Conservation (phyloP, 1,140 invertebrate species). For the Rhynchophorus ferrugineus region DNA sequence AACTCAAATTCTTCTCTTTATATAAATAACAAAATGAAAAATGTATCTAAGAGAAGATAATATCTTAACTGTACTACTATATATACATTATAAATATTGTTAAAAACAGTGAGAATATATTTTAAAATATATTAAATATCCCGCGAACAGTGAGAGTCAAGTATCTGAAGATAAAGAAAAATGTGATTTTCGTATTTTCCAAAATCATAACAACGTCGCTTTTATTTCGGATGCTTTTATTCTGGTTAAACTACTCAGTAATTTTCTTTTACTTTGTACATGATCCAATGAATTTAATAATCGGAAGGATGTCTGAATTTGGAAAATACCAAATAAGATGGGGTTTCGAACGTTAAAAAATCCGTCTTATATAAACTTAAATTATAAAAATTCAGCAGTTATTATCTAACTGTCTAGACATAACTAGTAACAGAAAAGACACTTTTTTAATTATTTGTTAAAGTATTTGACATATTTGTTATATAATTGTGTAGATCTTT, state of each 20-base stretch:
- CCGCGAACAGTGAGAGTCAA: background rate
- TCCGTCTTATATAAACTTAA: background rate
- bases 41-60: too few relatives aligned
- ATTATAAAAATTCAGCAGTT: background rate
- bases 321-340: background rate
- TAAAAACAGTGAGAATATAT: background rate
- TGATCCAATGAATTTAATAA: too few relatives aligned
- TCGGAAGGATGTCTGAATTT: background rate
- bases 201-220: background rate
- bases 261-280: too few relatives aligned
- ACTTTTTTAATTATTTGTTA: background rate
- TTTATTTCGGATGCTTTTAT: too few relatives aligned
- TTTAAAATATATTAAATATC: background rate
- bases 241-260: too few relatives aligned
- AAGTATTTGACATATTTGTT: background rate
- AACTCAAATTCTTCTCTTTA: too few relatives aligned
- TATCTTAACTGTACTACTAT: background rate
- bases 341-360: background rate
- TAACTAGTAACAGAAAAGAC: background rate
- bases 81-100: background rate
- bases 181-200: background rate
- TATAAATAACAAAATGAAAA: too few relatives aligned
- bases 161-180: background rate
- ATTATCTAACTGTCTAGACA: background rate
- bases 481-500: background rate